These are phyloP conservation scores for Pocillopora damicornis DNA, from an alignment of 64 coral and sea anemone genomes.

Conservation along the genomic window DNA sequence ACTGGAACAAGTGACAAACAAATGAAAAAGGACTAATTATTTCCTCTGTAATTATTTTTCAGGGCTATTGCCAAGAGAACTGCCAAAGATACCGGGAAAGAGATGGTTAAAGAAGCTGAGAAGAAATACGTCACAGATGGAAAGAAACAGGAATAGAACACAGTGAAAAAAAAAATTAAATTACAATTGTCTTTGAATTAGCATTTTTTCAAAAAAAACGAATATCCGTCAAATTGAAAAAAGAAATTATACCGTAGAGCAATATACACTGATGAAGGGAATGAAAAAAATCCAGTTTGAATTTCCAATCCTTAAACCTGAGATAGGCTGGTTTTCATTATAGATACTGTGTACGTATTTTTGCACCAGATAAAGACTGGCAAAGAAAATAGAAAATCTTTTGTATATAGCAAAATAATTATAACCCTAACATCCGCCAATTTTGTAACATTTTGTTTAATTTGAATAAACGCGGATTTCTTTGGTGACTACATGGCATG, in stretches of 20 bases:
- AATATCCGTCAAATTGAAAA: too few relatives aligned
- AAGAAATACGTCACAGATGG: slow-evolving; percentile 43
- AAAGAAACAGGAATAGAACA: neutral
- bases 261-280: too few relatives aligned
- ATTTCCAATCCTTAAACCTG: too few relatives aligned
- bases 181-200: neutral
- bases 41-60: neutral
- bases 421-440: too few relatives aligned
- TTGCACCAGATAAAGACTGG: too few relatives aligned
- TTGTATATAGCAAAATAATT: too few relatives aligned
- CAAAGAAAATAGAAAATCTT: too few relatives aligned
- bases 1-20: too few relatives aligned
- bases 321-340: too few relatives aligned
- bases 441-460: neutral
- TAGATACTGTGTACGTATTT: too few relatives aligned
- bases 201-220: neutral
- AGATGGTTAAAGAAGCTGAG: slow-evolving; percentile 48
- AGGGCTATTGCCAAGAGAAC: slow-evolving; percentile 63
- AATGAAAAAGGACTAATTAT: neutral
- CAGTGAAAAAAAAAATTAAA: neutral
- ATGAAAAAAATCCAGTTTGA: too few relatives aligned
- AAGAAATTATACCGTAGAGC: too few relatives aligned
- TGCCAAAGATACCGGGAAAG: slow-evolving; percentile 51
- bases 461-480: neutral
- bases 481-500: neutral